phyloP scores from a whole-genome alignment of 2,797 vertebrate genomes.

The Xiphorhynchus erythropygius region DNA sequence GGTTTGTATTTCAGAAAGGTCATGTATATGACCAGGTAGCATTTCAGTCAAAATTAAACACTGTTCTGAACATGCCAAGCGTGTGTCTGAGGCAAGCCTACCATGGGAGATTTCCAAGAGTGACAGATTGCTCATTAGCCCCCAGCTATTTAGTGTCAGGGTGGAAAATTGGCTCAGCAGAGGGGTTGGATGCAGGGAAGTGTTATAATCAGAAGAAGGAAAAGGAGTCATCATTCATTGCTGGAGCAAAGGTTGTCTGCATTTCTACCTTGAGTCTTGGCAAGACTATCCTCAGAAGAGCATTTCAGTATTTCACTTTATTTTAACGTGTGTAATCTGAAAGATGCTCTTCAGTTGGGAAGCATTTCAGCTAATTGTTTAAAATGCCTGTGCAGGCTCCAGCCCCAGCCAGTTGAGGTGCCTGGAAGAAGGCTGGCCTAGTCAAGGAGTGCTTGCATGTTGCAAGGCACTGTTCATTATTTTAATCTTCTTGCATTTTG shows the following conservation, averaged over 20 bases:
- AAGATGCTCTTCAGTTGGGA: background rate
- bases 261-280: background rate
- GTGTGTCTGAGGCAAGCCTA: background rate
- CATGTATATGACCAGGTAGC: background rate
- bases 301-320: background rate
- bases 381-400: background rate
- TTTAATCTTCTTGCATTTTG: conserved; percentile 26
- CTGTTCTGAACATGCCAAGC: background rate
- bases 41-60: background rate
- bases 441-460: background rate
- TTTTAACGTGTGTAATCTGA: background rate
- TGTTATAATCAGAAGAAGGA: background rate
- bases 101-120: background rate
- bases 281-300: background rate
- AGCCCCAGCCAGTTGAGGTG: background rate
- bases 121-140: background rate
- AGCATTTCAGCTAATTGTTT: background rate
- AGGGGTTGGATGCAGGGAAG: background rate
- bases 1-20: background rate
- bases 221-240: background rate
- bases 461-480: background rate
- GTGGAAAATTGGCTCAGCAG: background rate
- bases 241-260: background rate
- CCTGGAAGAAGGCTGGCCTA: background rate
- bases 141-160: background rate